Conservation (phyloP, 2,113 vertebrate species). For the Xenotilapia flavipinnis region DNA sequence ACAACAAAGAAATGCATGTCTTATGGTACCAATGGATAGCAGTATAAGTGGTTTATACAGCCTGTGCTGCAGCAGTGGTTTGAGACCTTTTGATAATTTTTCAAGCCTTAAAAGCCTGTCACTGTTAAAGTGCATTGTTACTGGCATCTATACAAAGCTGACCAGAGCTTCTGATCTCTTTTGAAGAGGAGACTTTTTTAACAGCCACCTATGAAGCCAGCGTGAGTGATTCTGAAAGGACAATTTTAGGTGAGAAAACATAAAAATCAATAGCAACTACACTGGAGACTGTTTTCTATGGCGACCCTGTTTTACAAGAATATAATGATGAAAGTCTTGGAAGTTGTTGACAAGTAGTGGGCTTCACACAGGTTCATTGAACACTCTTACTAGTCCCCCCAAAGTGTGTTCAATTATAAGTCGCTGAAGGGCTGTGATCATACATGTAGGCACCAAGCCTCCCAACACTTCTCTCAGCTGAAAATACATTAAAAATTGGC, state of each 20-base stretch:
- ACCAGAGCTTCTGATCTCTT: not conserved
- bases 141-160: not conserved
- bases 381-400: not conserved
- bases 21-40: not conserved
- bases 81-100: not conserved
- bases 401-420: not conserved
- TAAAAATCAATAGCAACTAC: constrained; percentile 3
- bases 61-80: not conserved
- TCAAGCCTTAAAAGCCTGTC: not conserved
- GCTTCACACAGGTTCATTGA: not conserved
- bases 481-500: not conserved
- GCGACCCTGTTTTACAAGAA: constrained; percentile 1
- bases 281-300: not conserved
- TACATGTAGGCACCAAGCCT: not conserved
- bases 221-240: not conserved
- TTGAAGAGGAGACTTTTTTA: not conserved
- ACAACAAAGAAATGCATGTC: not conserved
- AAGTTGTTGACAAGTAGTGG: not conserved
- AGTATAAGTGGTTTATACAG: not conserved
- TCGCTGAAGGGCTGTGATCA: not conserved
- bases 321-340: not conserved
- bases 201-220: not conserved
- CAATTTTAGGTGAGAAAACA: not conserved
- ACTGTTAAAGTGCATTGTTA: not conserved
- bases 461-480: not conserved